Evolutionary conservation across 2,888 invertebrate species (phyloP).

Genomic region (Uloborus plumipes): DNA sequence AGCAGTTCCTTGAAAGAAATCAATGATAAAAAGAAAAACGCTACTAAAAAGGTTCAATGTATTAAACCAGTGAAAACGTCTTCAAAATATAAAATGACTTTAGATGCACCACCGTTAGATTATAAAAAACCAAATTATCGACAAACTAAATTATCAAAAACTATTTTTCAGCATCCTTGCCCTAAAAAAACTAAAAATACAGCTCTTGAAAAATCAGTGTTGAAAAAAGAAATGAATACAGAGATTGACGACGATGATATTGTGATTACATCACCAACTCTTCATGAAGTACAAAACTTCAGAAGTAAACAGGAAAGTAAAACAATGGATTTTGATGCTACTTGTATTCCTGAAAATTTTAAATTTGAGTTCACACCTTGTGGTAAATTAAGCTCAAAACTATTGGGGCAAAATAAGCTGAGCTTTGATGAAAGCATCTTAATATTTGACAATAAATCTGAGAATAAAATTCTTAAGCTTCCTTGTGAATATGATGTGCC

Average conservation of each 20-base stretch:
- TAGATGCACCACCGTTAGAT: conserved; percentile 48
- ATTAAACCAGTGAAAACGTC: conserved; percentile 23
- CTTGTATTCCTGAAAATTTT: conserved; percentile 55
- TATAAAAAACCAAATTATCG: conserved; percentile 43
- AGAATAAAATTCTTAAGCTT: no score
- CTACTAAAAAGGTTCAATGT: not conserved
- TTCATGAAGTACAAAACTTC: not conserved
- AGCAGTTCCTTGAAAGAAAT: conserved; percentile 1
- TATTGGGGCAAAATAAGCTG: not conserved
- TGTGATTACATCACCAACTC: not conserved
- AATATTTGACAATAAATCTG: not conserved
- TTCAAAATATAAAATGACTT: conserved; percentile 41
- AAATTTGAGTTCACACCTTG: conserved; percentile 22
- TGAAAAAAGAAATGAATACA: not conserved
- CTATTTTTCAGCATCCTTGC: conserved; percentile 22
- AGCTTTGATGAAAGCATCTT: not conserved
- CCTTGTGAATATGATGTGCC: not conserved
- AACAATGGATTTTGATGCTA: conserved; percentile 49
- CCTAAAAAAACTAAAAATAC: not conserved
- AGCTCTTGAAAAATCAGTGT: not conserved
- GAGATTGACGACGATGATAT: not conserved
- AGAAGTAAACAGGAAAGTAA: not conserved
- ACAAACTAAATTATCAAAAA: conserved; percentile 55
- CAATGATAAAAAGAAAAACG: conserved; percentile 43
- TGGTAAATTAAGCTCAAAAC: not conserved